Percentiles rank a stretch among this genome's conserved stretches.
phyloP scores from a whole-genome alignment of 2,797 vertebrate genomes.

The Echeneis naucrates region DNA sequence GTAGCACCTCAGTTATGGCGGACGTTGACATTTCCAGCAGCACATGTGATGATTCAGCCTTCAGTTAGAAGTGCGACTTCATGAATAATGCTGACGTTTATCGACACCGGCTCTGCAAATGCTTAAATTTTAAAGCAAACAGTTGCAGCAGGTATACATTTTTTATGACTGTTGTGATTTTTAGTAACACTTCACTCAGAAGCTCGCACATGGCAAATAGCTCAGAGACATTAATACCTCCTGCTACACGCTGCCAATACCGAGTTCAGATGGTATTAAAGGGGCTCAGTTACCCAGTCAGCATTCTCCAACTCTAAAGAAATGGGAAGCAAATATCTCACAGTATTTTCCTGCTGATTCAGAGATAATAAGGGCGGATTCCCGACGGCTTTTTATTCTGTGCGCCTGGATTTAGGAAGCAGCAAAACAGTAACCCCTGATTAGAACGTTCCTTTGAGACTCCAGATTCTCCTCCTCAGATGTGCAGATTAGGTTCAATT shows the following conservation, averaged over 20 bases:
- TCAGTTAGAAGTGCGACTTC: background rate
- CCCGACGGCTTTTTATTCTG: conserved; percentile 20
- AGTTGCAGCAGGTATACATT: conserved; percentile 16
- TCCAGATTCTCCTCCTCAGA: background rate
- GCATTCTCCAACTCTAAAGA: conserved; percentile 32
- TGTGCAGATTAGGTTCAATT: background rate
- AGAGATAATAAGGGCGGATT: conserved; percentile 31
- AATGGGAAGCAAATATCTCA: conserved; percentile 49
- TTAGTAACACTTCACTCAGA: background rate
- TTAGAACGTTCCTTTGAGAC: conserved; percentile 8
- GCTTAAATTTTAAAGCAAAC: conserved; percentile 3
- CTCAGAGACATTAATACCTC: conserved; percentile 16
- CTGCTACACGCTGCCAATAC: conserved; percentile 27
- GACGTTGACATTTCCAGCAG: background rate
- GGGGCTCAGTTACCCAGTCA: conserved; percentile 32
- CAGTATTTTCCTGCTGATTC: conserved; percentile 54
- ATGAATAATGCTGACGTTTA: conserved; percentile 2
- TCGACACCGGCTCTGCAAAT: conserved; percentile 3
- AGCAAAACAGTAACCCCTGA: conserved; percentile 2
- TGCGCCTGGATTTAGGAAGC: background rate
- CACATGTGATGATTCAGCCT: background rate
- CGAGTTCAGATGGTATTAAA: conserved; percentile 15
- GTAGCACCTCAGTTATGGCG: background rate
- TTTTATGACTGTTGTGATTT: conserved; percentile 1
- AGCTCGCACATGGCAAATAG: conserved; percentile 41